Conservation (phyloP, 2,888 invertebrate genomes). For the Drosophila monieri region DNA sequence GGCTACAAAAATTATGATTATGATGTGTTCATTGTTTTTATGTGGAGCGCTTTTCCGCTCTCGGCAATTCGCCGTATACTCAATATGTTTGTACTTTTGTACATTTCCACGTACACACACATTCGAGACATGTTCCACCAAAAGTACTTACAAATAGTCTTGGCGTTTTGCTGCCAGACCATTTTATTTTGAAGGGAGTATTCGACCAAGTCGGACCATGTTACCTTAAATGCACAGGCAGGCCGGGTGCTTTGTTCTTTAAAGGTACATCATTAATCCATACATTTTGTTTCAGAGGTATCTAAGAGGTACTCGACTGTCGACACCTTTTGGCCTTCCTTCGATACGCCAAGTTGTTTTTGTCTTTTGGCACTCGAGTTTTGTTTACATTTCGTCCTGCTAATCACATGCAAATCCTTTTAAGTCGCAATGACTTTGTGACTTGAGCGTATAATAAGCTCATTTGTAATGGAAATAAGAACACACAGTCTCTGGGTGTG, state of each 20-base stretch:
- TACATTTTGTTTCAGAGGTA: neutral
- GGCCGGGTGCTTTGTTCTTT: neutral
- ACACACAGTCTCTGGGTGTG: slow-evolving; percentile 21
- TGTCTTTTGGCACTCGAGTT: slow-evolving; percentile 66
- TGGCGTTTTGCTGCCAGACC: slow-evolving; percentile 6
- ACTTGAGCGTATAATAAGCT: slow-evolving; percentile 78
- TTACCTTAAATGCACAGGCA: neutral
- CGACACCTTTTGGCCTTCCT: neutral
- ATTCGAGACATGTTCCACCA: slow-evolving; percentile 50
- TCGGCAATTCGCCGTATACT: slow-evolving; percentile 47
- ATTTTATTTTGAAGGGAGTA: neutral
- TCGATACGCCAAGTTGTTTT: slow-evolving; percentile 31
- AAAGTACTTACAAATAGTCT: slow-evolving; percentile 68
- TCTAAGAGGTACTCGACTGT: slow-evolving; percentile 21
- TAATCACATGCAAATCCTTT: slow-evolving; percentile 79
- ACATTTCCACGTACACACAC: slow-evolving; percentile 20
- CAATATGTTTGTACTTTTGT: neutral
- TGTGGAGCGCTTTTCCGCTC: slow-evolving; percentile 41
- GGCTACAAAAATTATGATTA: slow-evolving; percentile 76
- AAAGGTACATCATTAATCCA: too few species aligned
- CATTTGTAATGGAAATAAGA: slow-evolving; percentile 75
- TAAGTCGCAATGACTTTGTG: slow-evolving; percentile 79
- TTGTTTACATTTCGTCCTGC: slow-evolving; percentile 75
- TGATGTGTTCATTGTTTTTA: slow-evolving; percentile 79
- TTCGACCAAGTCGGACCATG: neutral